These are phyloP conservation scores for Trichoplusia ni DNA, from an alignment of 1,140 invertebrate species.

Conservation along the genomic window DNA sequence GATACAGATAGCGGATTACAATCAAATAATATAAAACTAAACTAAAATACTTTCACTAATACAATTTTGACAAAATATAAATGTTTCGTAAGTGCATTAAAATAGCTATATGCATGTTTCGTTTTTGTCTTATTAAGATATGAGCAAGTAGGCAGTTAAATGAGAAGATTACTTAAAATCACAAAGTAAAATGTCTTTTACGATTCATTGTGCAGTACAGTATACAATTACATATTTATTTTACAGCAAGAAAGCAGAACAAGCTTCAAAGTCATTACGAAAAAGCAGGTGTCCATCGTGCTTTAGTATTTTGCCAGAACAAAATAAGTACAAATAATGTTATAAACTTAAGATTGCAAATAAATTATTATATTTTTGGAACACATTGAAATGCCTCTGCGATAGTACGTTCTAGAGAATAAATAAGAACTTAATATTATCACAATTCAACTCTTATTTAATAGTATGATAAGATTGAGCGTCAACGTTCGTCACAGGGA, in stretches of 20 bases:
- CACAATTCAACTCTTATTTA: background rate
- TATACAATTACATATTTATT: background rate
- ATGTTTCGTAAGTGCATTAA: background rate
- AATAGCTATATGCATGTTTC: constrained; percentile 2
- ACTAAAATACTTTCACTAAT: constrained; percentile 4
- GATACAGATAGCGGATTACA: background rate
- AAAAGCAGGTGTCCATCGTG: background rate
- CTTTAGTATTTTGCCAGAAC: background rate
- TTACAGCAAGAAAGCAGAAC: constrained; percentile 7
- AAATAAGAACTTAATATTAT: background rate
- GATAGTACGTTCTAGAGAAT: background rate
- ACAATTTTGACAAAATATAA: constrained; percentile 3
- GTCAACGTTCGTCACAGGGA: too few relatives aligned
- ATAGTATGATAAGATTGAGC: too few relatives aligned
- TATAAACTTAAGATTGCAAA: background rate
- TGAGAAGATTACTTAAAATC: constrained; percentile 13
- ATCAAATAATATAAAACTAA: constrained; percentile 2
- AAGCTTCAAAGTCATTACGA: background rate
- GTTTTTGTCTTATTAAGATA: background rate
- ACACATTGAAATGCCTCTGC: constrained; percentile 1
- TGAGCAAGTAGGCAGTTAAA: background rate
- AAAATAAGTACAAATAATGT: constrained; percentile 1
- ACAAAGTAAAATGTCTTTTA: constrained; percentile 15
- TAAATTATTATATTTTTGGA: constrained; percentile 7
- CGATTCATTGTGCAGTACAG: background rate